Percentiles rank a stretch among this genome's conserved stretches.
Evolutionary conservation across 2,797 vertebrate species (phyloP).

Genomic region (Varecia variegata): DNA sequence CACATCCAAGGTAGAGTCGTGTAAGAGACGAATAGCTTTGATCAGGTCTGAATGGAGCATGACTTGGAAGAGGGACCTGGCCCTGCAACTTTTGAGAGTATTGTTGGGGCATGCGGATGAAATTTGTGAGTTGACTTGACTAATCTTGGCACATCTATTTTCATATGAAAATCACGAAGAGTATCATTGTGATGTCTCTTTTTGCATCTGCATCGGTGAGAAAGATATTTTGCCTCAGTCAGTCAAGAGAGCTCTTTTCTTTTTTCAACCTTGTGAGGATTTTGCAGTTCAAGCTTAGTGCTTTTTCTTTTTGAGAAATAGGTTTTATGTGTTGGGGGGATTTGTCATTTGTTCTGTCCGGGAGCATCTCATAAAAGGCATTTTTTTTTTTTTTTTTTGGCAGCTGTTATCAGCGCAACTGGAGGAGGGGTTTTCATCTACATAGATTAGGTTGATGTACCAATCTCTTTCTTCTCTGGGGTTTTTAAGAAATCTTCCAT

Average conservation of each 20-base stretch:
- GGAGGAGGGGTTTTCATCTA: slow-evolving; percentile 43
- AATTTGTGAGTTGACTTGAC: not conserved
- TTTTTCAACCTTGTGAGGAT: not conserved
- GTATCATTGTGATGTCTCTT: not conserved
- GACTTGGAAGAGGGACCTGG: not conserved
- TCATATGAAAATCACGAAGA: not conserved
- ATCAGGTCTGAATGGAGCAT: not conserved
- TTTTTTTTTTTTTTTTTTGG: not conserved
- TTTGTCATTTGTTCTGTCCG: slow-evolving; percentile 14
- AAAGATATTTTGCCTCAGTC: not conserved
- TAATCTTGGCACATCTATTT: not conserved
- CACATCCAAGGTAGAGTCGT: not conserved
- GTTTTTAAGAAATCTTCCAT: slow-evolving; percentile 71
- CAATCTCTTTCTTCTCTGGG: slow-evolving; percentile 69
- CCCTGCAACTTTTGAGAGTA: not conserved
- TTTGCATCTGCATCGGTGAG: not conserved
- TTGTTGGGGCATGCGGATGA: not conserved
- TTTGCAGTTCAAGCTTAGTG: not conserved
- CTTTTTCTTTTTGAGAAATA: slow-evolving; percentile 37
- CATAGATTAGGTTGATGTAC: slow-evolving; percentile 59
- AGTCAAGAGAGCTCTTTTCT: not conserved
- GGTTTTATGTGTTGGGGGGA: slow-evolving; percentile 21
- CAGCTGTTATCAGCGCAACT: slow-evolving; percentile 14
- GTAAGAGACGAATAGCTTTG: not conserved
- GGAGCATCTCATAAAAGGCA: not conserved